Percentiles rank a stretch among this genome's conserved stretches.
Evolutionary conservation across 1,140 invertebrate genomes (phyloP).

Genomic region (Orius laevigatus): DNA sequence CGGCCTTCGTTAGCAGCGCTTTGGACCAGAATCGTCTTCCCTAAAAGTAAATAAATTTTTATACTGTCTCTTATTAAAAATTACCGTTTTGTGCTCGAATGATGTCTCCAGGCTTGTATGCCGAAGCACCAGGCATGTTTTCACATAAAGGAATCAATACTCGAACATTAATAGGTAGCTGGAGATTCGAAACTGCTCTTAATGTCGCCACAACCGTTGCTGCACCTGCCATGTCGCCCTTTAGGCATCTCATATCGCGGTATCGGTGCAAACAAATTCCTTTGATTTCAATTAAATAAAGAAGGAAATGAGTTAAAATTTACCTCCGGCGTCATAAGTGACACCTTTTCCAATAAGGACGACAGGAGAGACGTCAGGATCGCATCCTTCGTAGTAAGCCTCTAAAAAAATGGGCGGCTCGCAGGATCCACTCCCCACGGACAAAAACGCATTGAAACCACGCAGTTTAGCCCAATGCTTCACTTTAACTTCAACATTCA

Average conservation of each 20-base stretch:
- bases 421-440: conserved; percentile 41
- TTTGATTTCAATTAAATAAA: conserved; percentile 48
- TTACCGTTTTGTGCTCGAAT: conserved; percentile 40
- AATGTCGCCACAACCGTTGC: conserved; percentile 38
- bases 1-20: conserved; percentile 52
- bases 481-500: conserved; percentile 34
- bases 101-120: conserved; percentile 46
- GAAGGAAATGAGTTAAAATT: no score
- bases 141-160: conserved; percentile 39
- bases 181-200: conserved; percentile 32
- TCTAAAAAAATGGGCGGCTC: conserved; percentile 45
- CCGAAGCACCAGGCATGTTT: conserved; percentile 42
- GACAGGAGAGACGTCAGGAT: conserved; percentile 29
- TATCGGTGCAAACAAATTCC: conserved; percentile 42
- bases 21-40: conserved; percentile 43
- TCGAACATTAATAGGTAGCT: conserved; percentile 38
- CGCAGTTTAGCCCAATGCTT: conserved; percentile 38
- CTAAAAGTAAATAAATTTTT: background rate
- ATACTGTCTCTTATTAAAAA: background rate
- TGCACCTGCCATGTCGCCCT: conserved; percentile 50
- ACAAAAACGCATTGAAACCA: conserved; percentile 44
- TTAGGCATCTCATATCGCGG: conserved; percentile 39
- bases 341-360: conserved; percentile 36
- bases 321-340: conserved; percentile 48
- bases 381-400: conserved; percentile 31